Percentiles rank a stretch among this genome's conserved stretches.
These are phyloP conservation scores for Tichodroma muraria DNA, from an alignment of 2,113 vertebrate genomes.

Conservation along the genomic window DNA sequence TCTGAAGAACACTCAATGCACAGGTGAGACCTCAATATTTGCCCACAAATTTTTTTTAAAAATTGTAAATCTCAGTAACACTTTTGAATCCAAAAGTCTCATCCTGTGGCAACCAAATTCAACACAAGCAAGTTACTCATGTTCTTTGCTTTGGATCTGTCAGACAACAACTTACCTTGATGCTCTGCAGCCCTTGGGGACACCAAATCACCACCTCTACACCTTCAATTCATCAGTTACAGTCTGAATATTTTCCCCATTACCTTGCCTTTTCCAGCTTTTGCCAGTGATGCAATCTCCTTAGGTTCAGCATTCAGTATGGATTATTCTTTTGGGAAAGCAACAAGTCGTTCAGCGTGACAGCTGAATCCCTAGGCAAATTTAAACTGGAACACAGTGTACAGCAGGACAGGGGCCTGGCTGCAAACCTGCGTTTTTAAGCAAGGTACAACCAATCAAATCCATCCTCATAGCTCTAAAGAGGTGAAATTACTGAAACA, in stretches of 20 bases:
- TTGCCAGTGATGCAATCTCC: background rate
- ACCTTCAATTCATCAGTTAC: background rate
- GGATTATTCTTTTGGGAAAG: background rate
- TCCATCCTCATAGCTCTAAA: background rate
- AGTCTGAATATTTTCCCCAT: background rate
- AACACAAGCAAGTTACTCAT: background rate
- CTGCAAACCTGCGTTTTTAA: background rate
- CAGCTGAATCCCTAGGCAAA: background rate
- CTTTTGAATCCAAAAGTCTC: background rate
- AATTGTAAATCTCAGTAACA: rapidly evolving
- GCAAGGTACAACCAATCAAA: background rate
- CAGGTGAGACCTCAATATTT: background rate
- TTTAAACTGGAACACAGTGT: background rate
- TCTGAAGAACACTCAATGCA: rapidly evolving
- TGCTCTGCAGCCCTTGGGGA: background rate
- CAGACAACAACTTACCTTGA: background rate
- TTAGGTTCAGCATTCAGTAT: background rate
- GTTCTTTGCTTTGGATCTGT: background rate
- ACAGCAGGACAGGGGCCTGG: background rate
- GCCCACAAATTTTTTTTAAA: background rate
- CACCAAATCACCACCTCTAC: background rate
- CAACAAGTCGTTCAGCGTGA: background rate
- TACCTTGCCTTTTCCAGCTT: background rate
- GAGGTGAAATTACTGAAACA: background rate
- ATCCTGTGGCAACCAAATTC: background rate